Conservation (phyloP, 2,797 vertebrate genomes). For the Chanos chanos region DNA sequence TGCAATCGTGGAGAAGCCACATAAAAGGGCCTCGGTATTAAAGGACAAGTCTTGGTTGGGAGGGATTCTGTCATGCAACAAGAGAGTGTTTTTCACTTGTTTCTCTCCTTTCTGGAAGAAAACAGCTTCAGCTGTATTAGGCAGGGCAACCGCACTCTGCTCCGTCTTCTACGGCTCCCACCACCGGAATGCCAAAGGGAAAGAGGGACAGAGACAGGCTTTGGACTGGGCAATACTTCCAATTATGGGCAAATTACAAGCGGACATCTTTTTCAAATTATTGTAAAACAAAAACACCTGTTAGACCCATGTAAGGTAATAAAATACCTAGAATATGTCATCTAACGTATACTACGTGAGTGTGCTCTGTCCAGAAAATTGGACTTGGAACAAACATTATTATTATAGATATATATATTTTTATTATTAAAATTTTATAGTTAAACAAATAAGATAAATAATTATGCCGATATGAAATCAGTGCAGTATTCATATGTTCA, state of each 20-base stretch:
- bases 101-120: conserved; percentile 59
- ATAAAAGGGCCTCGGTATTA: conserved; percentile 77
- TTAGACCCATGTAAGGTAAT: background rate
- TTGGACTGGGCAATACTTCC: conserved; percentile 67
- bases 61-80: conserved; percentile 81
- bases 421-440: too few relatives aligned
- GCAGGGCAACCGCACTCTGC: conserved; percentile 50
- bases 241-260: conserved; percentile 78
- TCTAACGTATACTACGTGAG: too few relatives aligned
- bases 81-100: conserved; percentile 73
- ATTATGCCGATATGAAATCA: too few relatives aligned
- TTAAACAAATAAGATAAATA: too few relatives aligned
- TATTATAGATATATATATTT: too few relatives aligned
- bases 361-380: too few relatives aligned
- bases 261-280: conserved; percentile 25
- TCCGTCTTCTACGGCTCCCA: conserved; percentile 63
- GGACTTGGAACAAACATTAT: too few relatives aligned
- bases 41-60: conserved; percentile 82
- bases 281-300: conserved; percentile 17
- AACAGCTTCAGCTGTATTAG: conserved; percentile 48
- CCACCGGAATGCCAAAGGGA: conserved; percentile 69
- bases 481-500: conserved; percentile 11
- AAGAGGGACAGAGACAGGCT: conserved; percentile 55
- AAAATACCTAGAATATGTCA: too few relatives aligned
- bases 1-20: conserved; percentile 78